Percentiles rank a stretch among this genome's conserved stretches.
Evolutionary conservation across 2,888 invertebrate genomes (phyloP).

Genomic region (Ochropacha duplaris): DNA sequence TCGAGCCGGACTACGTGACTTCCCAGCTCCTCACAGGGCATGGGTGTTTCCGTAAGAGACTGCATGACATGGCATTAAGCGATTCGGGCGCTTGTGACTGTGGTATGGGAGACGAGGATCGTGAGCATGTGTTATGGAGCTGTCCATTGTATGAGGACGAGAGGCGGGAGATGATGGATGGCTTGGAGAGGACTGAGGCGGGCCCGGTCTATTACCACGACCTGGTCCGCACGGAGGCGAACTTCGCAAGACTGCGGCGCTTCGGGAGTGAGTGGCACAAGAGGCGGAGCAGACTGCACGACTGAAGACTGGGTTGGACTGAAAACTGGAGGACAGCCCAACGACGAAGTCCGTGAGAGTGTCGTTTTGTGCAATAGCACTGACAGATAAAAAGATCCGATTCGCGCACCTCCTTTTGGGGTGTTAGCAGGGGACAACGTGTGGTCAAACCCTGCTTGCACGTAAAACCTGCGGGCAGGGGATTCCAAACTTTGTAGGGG

Average conservation of each 20-base stretch:
- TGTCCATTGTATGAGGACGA: constrained; percentile 1
- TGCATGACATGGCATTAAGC: constrained; percentile 3
- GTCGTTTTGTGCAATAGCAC: no score
- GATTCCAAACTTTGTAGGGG: no score
- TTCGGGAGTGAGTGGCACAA: not conserved
- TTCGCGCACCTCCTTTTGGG: no score
- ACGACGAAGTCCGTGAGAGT: no score
- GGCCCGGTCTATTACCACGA: not conserved
- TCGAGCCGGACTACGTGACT: constrained; percentile 18
- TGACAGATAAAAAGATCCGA: no score
- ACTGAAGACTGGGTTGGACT: no score
- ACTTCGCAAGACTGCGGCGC: not conserved
- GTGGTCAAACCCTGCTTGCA: no score
- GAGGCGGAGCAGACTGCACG: not conserved
- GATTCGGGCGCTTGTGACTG: not conserved
- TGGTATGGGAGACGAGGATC: not conserved
- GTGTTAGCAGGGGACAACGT: no score
- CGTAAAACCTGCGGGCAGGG: no score
- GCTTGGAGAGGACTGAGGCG: not conserved
- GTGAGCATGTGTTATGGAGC: constrained; percentile 5
- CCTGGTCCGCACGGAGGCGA: not conserved
- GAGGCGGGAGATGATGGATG: constrained; percentile 1
- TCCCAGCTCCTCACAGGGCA: constrained; percentile 24
- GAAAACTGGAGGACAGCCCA: no score
- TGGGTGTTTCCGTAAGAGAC: constrained; percentile 8